Base-by-base conservation (phyloP, 1,140 invertebrate genomes). In the Eumeta japonica region DNA sequence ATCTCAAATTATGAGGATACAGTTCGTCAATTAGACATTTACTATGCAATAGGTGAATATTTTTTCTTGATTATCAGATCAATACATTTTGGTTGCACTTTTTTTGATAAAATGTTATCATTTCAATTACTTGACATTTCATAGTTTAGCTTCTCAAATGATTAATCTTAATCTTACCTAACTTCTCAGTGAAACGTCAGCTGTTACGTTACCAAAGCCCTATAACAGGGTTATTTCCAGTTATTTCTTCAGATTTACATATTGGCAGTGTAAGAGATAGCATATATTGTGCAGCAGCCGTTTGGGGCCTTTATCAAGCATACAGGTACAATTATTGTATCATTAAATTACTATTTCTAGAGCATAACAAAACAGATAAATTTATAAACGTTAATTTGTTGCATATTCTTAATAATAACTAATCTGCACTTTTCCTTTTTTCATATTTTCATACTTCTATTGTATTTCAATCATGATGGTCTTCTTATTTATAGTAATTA, bases 291-390 rank as follows among this genome's bases (percentile, higher is more conserved):
- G 92, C 94, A 27, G 83, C 90, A 19, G 89, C 94, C 12, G 83
- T 97, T 30, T 99, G 96, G 96, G 90, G 93, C 50, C 76, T 98
- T 13, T 91, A 95, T 75, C 94, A 97, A 76, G 92, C 94, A 3
- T 98, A 98, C 68, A 87, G 91, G 90, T 92, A 75, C 7, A 10
- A 7, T 24, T 24, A n/a, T 24, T 5, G n/a, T 24, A n/a, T n/a
- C n/a, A n/a, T n/a, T n/a, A n/a, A n/a, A n/a, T n/a, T n/a, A n/a
- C n/a, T n/a, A n/a, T n/a, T n/a, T n/a, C n/a, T n/a, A n/a, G n/a
- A n/a, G n/a, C n/a, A n/a, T n/a, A n/a, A n/a, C n/a, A 32, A n/a
- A 34, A 5, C 3, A 16, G 13, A 7, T 41, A 36, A 11, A 14
- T 29, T n/a, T n/a, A n/a, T n/a, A n/a, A n/a, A n/a, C n/a, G n/a